Evolutionary conservation across 1,140 invertebrate species (phyloP), one percentile per base, ranked within the genome.

Genomic region (Oncopodura yosiiana): DNA sequence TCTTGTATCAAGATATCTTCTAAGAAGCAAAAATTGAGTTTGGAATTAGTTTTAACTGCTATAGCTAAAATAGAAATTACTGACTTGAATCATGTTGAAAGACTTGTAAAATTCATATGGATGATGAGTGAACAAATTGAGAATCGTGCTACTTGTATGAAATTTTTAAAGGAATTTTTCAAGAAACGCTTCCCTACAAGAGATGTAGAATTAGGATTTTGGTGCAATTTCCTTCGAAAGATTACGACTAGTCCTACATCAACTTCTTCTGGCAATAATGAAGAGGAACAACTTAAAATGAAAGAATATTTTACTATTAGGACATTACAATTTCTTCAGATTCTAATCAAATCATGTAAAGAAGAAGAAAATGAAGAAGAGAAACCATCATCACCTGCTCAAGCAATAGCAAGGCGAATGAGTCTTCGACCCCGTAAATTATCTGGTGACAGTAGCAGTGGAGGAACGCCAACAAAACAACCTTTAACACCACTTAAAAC

Each of bases 21-120:
- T 23, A 55, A 34, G 24, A 53, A 48, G 36, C 21, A 44, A 8
- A 19, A 37, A 6, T 14, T 60, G 18, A 51, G 48, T 41, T 30
- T 60, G 12, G 61, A 60, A 18, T 27, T 60, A n/a, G 27, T 63
- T 39, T 32, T 60, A 5, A 54, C 54, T 1, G 11, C 38, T 26
- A 46, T 63, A 19, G 14, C 38, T 3, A 55, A 30, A 5, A 23
- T 60, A 27, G 24, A 49, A 9, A 6, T 45, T 5, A 48, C 1
- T 14, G 36, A 42, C 11, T 1, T 5, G 3, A 38, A 37, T 1
- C 16, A 51, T 5, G 11, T 57, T 3, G 11, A 49, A 4, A 45
- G 36, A 1, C 44, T 63, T 19, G 38, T 60, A n/a, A 54, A 46
- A 19, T 58, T 60, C 16, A 48, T 39, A 2, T 53, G 54, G 48